These are phyloP conservation scores for Scomber scombrus DNA, from an alignment of 2,113 vertebrate species.

Conservation along the genomic window DNA sequence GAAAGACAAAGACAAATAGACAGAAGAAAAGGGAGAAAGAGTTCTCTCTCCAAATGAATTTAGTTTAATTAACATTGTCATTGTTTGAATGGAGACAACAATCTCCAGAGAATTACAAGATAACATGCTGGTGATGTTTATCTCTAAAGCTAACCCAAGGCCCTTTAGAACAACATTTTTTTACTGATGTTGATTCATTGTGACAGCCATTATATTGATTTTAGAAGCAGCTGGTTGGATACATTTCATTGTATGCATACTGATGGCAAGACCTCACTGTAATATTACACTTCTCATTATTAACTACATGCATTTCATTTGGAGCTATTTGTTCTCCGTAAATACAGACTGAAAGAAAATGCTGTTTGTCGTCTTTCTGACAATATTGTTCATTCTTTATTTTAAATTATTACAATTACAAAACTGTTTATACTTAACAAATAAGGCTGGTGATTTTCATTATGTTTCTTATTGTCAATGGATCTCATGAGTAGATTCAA, in stretches of 20 bases:
- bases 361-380: too few relatives aligned
- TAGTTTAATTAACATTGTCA: slow-evolving; percentile 66
- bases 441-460: too few relatives aligned
- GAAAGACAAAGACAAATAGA: slow-evolving; percentile 2
- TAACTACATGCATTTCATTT: slow-evolving; percentile 18
- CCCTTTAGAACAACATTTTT: slow-evolving; percentile 55
- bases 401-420: too few relatives aligned
- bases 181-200: slow-evolving; percentile 57
- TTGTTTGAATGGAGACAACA: slow-evolving; percentile 59
- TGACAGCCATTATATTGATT: slow-evolving; percentile 56
- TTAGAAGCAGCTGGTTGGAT: slow-evolving; percentile 27
- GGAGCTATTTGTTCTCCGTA: not conserved
- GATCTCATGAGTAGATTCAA: too few relatives aligned
- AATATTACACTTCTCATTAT: slow-evolving; percentile 26
- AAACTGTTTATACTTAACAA: too few relatives aligned
- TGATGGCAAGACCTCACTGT: slow-evolving; percentile 9
- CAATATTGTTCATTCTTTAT: too few relatives aligned
- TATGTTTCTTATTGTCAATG: too few relatives aligned
- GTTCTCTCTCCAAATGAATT: slow-evolving; percentile 46
- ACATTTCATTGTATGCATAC: slow-evolving; percentile 28
- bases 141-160: slow-evolving; percentile 52
- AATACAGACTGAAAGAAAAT: not conserved
- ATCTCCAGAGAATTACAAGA: slow-evolving; percentile 55
- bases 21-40: not conserved
- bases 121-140: slow-evolving; percentile 54